Evolutionary conservation across 2,113 vertebrate genomes (phyloP).

Genomic region (Epinephelus cyanopodus): DNA sequence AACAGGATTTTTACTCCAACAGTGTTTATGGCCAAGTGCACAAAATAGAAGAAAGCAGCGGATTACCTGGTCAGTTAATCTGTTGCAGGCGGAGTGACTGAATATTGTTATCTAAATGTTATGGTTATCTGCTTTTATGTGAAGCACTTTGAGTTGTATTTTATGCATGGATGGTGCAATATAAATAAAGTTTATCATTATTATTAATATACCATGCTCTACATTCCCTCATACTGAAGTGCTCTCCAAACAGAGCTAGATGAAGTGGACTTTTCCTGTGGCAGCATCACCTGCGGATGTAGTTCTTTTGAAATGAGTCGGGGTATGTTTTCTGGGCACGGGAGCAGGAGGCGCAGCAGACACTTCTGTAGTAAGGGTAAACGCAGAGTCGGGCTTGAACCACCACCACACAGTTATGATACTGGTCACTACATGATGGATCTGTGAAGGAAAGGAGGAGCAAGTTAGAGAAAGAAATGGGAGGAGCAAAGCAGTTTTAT

Average conservation of each 20-base stretch:
- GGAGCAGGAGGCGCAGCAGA: slow-evolving; percentile 86
- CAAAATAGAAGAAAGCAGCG: background rate
- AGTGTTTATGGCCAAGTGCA: background rate
- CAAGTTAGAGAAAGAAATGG: background rate
- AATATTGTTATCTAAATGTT: background rate
- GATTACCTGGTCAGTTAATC: background rate
- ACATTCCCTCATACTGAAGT: background rate
- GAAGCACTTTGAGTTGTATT: too few relatives aligned
- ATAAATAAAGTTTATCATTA: too few relatives aligned
- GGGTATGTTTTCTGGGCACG: slow-evolving; percentile 57
- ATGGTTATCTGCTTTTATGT: too few relatives aligned
- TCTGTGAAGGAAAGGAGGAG: slow-evolving; percentile 66
- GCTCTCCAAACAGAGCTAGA: background rate
- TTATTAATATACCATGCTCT: background rate
- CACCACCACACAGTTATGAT: slow-evolving; percentile 87
- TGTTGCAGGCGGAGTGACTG: background rate
- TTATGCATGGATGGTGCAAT: too few relatives aligned
- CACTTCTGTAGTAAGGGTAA: slow-evolving; percentile 88
- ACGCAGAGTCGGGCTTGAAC: slow-evolving; percentile 89
- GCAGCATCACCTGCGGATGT: slow-evolving; percentile 63
- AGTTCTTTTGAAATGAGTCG: slow-evolving; percentile 51
- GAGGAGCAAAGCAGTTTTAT: background rate
- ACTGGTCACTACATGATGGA: slow-evolving; percentile 84
- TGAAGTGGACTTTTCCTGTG: background rate
- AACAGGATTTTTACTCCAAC: background rate